Percentiles rank a stretch among this genome's conserved stretches.
Evolutionary conservation across 1,140 invertebrate species (phyloP).

Genomic region (Penaeus japonicus): DNA sequence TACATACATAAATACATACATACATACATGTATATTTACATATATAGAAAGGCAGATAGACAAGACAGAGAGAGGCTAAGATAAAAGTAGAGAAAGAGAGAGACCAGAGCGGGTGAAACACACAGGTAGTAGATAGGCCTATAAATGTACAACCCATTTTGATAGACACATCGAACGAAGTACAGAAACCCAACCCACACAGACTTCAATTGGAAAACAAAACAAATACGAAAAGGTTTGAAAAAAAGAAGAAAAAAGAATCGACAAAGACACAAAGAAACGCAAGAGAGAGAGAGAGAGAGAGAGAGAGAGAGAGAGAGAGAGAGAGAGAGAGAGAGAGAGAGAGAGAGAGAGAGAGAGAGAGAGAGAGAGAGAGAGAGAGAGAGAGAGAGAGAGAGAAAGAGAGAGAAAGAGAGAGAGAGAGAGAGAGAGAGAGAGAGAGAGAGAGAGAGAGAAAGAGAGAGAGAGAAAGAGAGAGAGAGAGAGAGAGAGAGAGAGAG

Average conservation of each 20-base stretch:
- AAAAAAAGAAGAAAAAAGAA: too few relatives aligned
- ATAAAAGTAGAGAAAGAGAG: not conserved
- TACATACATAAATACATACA: constrained; percentile 9
- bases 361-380: not conserved
- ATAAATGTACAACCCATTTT: too few relatives aligned
- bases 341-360: not conserved
- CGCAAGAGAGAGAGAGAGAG: not conserved
- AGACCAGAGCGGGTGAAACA: not conserved
- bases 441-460: not conserved
- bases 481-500: not conserved
- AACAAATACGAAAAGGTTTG: not conserved
- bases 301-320: not conserved
- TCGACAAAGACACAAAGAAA: too few relatives aligned
- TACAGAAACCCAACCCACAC: not conserved
- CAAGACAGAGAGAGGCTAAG: not conserved
- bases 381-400: not conserved
- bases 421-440: not conserved
- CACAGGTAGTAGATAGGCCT: too few relatives aligned
- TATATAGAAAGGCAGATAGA: not conserved
- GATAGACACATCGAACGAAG: too few relatives aligned
- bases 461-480: not conserved
- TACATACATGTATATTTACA: constrained; percentile 19
- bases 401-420: not conserved
- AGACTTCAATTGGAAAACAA: too few relatives aligned
- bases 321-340: not conserved